These are phyloP conservation scores for Darevskia nairensis DNA, from an alignment of 2,797 vertebrate species.

Conservation along the genomic window DNA sequence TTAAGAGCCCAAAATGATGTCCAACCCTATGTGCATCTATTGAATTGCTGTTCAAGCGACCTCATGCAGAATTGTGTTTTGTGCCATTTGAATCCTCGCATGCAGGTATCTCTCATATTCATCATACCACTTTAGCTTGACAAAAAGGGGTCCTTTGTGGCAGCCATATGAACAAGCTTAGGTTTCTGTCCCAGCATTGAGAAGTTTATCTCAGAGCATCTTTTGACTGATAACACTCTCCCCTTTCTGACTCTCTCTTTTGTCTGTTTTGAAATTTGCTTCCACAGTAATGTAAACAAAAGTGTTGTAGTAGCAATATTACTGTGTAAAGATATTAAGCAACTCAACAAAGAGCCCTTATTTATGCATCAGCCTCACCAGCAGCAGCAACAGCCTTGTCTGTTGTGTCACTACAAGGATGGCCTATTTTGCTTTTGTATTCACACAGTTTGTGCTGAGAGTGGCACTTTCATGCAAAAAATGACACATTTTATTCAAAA, in stretches of 20 bases:
- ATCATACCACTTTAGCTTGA: background rate
- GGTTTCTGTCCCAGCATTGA: background rate
- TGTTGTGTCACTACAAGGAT: background rate
- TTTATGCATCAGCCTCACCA: background rate
- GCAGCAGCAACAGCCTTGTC: background rate
- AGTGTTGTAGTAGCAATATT: background rate
- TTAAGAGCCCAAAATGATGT: background rate
- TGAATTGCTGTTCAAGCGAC: background rate
- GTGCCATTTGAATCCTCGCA: background rate
- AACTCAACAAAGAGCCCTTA: background rate
- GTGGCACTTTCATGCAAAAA: background rate
- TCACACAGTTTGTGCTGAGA: slow-evolving; percentile 3
- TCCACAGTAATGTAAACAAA: background rate
- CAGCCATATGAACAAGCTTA: background rate
- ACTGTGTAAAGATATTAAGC: background rate
- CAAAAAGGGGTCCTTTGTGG: background rate
- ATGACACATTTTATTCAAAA: slow-evolving; percentile 8
- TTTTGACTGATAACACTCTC: background rate
- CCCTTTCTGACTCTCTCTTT: background rate
- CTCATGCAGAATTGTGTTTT: background rate
- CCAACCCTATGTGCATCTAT: background rate
- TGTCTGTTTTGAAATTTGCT: slow-evolving; percentile 13
- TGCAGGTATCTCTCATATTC: background rate
- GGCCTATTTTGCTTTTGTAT: slow-evolving; percentile 3
- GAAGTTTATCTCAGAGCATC: slow-evolving; percentile 3